Evolutionary conservation across 2,888 invertebrate species (phyloP), one percentile per base, ranked within the genome.

Genomic region (Formica aserva): DNA sequence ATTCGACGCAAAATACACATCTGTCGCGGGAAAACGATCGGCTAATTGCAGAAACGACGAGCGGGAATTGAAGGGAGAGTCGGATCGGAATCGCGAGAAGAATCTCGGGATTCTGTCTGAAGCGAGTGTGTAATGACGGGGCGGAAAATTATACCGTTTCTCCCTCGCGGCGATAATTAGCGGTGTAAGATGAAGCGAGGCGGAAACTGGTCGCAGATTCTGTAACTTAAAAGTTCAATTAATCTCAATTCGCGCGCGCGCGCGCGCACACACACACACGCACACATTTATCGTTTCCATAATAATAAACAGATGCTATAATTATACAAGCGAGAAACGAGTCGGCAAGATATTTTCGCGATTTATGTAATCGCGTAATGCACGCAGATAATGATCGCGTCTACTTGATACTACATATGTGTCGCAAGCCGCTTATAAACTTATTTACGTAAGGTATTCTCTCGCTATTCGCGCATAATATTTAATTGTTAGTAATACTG

Each of bases 401-500:
- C 45, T 32, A 48, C 32, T 65, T 22, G 45, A 60, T 48, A 48
- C 52, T 75, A 32, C 18, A 15, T 77, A 0, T n/a, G 2, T 52
- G 48, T 52, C 48, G 48, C 45, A 60, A 45, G 32, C 8, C 65
- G 45, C 35, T 82, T 29, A n/a, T 26, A n/a, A 74, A 74, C 76
- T 66, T 76, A 72, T 62, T 60, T 60, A 67, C 29, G 26, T 63
- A 76, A 76, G 4, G 26, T 69, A 57, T 32, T 45, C n/a, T 45
- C n/a, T 38, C n/a, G 38, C 38, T 77, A 77, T 41, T 69, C 22
- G 45, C 45, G 71, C 35, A 60, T 22, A 57, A 60, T 45, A 60
- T 71, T 71, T 72, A 48, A 72, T 62, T 52, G 32, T 48, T 78
- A 71, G 22, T 80, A 80, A 80, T 80, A 80, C 78, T 78, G 71